Evolutionary conservation across 2,113 vertebrate species (phyloP).

Genomic region (Austrofundulus limnaeus): DNA sequence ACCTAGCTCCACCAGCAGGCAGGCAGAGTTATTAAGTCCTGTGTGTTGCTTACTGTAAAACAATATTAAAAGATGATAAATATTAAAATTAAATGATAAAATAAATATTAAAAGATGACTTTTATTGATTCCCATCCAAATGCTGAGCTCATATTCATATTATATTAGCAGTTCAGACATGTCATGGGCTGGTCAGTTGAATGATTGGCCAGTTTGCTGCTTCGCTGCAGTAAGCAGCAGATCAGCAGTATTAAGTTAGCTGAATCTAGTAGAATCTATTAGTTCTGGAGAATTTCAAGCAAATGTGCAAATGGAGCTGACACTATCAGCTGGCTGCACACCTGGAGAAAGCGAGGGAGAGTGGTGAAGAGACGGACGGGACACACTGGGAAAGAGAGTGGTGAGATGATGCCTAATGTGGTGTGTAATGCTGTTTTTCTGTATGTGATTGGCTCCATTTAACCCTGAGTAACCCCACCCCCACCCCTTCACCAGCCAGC

Average conservation of each 20-base stretch:
- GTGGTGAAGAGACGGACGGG: constrained; percentile 22
- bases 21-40: not conserved
- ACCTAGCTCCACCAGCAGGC: too few relatives aligned
- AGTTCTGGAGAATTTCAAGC: constrained; percentile 69
- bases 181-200: constrained; percentile 32
- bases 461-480: constrained; percentile 57
- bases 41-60: constrained; percentile 38
- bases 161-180: constrained; percentile 29
- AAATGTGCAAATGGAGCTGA: constrained; percentile 67
- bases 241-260: constrained; percentile 62
- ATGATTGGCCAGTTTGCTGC: constrained; percentile 48
- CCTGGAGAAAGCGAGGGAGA: constrained; percentile 55
- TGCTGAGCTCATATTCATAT: constrained; percentile 23
- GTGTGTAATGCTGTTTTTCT: constrained; percentile 76
- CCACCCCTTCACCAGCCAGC: constrained; percentile 18
- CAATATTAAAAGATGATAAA: constrained; percentile 47
- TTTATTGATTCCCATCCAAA: constrained; percentile 35
- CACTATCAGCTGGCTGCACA: constrained; percentile 74
- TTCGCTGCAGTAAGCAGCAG: constrained; percentile 54
- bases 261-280: constrained; percentile 70
- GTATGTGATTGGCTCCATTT: constrained; percentile 72
- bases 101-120: constrained; percentile 42
- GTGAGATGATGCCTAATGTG: constrained; percentile 72
- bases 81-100: too few relatives aligned
- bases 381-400: constrained; percentile 41